Percentiles rank a stretch among this genome's conserved stretches.
phyloP scores from a whole-genome alignment of 2,888 invertebrate species.

The Platerodrilus igneus region DNA sequence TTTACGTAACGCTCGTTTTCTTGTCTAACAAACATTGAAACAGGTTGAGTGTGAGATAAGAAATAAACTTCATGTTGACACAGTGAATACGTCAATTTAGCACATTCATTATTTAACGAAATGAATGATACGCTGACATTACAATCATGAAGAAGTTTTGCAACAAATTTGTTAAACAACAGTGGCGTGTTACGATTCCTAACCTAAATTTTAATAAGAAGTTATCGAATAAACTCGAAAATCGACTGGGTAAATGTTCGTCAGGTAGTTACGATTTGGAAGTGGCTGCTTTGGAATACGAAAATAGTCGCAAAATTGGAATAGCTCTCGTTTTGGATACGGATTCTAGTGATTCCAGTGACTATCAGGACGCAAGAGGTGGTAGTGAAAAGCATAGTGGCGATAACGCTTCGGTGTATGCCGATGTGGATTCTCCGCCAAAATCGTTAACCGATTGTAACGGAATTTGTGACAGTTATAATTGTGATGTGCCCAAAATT shows the following conservation, averaged over 20 bases:
- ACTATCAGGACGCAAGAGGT: conserved; percentile 37
- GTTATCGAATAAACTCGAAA: conserved; percentile 29
- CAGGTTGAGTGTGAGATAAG: conserved; percentile 6
- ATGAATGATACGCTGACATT: too few relatives aligned
- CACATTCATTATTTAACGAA: too few relatives aligned
- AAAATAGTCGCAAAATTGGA: conserved; percentile 24
- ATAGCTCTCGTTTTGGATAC: conserved; percentile 22
- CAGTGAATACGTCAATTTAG: conserved; percentile 16
- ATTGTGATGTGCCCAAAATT: conserved; percentile 46
- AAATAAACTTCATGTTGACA: conserved; percentile 17
- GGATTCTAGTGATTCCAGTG: conserved; percentile 31
- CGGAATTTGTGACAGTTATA: conserved; percentile 30
- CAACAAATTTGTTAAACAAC: conserved; percentile 43
- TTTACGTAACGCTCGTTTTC: conserved; percentile 8
- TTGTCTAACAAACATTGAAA: conserved; percentile 6
- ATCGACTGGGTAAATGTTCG: conserved; percentile 27
- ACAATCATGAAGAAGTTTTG: conserved; percentile 46
- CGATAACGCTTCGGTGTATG: conserved; percentile 16
- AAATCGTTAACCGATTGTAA: conserved; percentile 9
- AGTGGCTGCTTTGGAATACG: conserved; percentile 40
- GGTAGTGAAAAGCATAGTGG: conserved; percentile 26
- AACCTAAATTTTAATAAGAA: conserved; percentile 38
- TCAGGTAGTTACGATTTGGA: conserved; percentile 45
- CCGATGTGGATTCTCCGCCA: conserved; percentile 14
- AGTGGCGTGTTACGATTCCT: conserved; percentile 46